A percentile compares a stretch with the other conserved stretches of the same genome.
These are phyloP conservation scores for Andricus grossulariae DNA, from an alignment of 1,140 invertebrate species.

Conservation along the genomic window DNA sequence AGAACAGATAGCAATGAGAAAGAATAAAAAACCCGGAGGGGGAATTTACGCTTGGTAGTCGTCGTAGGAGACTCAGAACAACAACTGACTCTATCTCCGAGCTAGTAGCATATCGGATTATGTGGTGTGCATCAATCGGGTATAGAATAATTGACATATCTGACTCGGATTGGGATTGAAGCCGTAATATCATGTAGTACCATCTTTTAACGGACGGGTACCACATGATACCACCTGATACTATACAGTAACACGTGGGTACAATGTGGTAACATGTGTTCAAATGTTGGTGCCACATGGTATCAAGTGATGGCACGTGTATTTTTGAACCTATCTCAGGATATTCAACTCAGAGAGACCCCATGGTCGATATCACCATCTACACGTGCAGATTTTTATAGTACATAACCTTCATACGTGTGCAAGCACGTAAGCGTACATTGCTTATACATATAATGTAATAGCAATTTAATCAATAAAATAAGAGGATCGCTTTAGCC, in stretches of 20 bases:
- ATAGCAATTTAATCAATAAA: constrained; percentile 73
- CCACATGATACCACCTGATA: no score
- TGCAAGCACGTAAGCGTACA: background rate
- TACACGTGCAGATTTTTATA: background rate
- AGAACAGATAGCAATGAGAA: constrained; percentile 18
- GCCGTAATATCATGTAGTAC: no score
- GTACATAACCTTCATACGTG: background rate
- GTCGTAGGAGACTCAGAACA: constrained; percentile 31
- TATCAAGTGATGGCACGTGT: no score
- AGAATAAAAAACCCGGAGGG: constrained; percentile 34
- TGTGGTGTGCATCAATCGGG: constrained; percentile 55
- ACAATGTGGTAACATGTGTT: no score
- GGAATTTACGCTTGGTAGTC: background rate
- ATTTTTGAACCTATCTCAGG: no score
- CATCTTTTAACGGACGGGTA: no score
- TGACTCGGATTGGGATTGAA: no score
- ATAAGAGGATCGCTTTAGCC: constrained; percentile 63
- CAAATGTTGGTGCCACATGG: no score
- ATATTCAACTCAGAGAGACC: background rate
- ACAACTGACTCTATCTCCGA: constrained; percentile 67
- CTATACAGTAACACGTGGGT: no score
- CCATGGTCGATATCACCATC: constrained; percentile 1
- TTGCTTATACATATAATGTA: constrained; percentile 59
- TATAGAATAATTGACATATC: constrained; percentile 35
- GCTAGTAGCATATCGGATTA: constrained; percentile 68